phyloP scores from a whole-genome alignment of 1,140 invertebrate species.

The Charaxes varanes region DNA sequence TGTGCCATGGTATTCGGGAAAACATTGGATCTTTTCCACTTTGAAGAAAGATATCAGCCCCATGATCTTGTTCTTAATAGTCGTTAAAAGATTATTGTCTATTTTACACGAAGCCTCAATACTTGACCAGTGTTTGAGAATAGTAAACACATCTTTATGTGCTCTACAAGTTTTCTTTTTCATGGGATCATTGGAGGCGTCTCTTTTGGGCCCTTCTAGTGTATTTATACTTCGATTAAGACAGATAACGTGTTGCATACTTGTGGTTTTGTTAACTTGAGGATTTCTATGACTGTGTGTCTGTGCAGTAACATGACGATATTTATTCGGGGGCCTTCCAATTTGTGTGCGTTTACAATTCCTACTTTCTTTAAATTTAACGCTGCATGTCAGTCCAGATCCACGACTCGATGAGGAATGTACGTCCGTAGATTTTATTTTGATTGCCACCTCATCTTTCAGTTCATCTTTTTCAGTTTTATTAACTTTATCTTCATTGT shows the following conservation, averaged over 20 bases:
- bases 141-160: constrained; percentile 12
- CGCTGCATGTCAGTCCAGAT: too few relatives aligned
- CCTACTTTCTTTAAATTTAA: constrained; percentile 4
- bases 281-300: background rate
- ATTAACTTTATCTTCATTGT: background rate
- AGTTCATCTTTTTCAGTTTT: background rate
- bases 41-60: constrained; percentile 2
- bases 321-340: constrained; percentile 4
- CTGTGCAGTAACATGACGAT: constrained; percentile 5
- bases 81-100: background rate
- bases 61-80: constrained; percentile 1
- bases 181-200: constrained; percentile 11
- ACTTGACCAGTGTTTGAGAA: constrained; percentile 16
- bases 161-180: constrained; percentile 9
- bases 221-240: constrained; percentile 6
- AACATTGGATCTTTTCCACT: constrained; percentile 13
- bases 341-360: constrained; percentile 8
- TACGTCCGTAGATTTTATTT: too few relatives aligned
- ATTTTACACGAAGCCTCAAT: background rate
- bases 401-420: too few relatives aligned
- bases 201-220: background rate
- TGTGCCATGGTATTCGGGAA: constrained; percentile 4
- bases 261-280: constrained; percentile 14
- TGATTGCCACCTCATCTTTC: too few relatives aligned
- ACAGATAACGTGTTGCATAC: constrained; percentile 4